A percentile compares a stretch with the other conserved stretches of the same genome.
Evolutionary conservation across 1,140 invertebrate genomes (phyloP).

Genomic region (Pogonomyrmex californicus): DNA sequence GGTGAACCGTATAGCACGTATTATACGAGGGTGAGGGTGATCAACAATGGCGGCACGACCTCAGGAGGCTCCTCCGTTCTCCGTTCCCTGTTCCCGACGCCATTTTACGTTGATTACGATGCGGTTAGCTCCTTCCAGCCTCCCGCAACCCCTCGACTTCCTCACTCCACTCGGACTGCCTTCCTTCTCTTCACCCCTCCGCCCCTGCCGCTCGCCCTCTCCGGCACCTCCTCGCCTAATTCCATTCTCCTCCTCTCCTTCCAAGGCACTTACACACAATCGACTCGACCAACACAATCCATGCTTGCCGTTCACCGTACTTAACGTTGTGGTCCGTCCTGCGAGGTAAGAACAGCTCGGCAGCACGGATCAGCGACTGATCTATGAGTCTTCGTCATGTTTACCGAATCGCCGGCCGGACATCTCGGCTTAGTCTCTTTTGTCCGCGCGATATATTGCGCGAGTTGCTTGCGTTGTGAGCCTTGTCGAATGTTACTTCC

Average conservation of each 20-base stretch:
- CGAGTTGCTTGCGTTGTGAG: not conserved
- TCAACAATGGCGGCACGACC: constrained; percentile 71
- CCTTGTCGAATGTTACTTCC: constrained; percentile 12
- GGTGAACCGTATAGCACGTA: constrained; percentile 61
- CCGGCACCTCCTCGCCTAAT: constrained; percentile 32
- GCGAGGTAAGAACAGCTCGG: constrained; percentile 55
- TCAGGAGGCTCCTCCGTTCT: constrained; percentile 68
- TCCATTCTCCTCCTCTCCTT: constrained; percentile 27
- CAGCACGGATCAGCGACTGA: constrained; percentile 59
- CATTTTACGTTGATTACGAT: constrained; percentile 86
- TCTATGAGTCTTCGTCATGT: constrained; percentile 62
- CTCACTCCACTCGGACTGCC: constrained; percentile 57
- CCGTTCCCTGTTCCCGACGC: constrained; percentile 81
- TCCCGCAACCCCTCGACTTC: constrained; percentile 63
- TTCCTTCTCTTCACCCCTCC: constrained; percentile 42
- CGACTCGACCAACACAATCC: constrained; percentile 63
- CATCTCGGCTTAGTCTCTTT: constrained; percentile 54
- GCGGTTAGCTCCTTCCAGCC: constrained; percentile 84
- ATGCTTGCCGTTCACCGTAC: constrained; percentile 48
- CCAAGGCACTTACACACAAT: constrained; percentile 72
- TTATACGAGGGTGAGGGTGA: constrained; percentile 69
- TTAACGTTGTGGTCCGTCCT: constrained; percentile 53
- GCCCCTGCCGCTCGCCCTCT: constrained; percentile 52
- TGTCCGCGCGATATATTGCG: constrained; percentile 32
- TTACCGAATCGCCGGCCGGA: constrained; percentile 47